Conservation (phyloP, 2,113 vertebrate species). For the Naja naja region DNA sequence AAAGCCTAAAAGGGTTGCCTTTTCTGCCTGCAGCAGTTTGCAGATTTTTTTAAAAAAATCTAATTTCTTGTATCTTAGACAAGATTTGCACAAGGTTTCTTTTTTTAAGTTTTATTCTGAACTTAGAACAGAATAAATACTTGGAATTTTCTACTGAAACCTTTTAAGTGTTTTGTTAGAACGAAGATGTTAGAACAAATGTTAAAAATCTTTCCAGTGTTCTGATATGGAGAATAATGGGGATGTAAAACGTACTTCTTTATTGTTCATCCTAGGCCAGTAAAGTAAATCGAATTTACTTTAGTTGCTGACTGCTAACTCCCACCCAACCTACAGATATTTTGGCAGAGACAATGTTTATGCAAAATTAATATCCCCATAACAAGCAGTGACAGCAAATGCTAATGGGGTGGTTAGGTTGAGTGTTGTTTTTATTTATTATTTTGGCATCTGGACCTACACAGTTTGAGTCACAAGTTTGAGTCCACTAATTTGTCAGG, state of each 20-base stretch:
- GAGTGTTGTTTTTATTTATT: background rate
- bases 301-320: background rate
- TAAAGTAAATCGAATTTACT: background rate
- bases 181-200: background rate
- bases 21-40: background rate
- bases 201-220: background rate
- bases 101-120: background rate
- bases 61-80: background rate
- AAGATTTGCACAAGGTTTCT: background rate
- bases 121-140: background rate
- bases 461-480: background rate
- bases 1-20: background rate
- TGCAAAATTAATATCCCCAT: background rate
- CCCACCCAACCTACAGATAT: background rate
- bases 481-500: background rate
- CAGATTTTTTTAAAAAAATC: background rate
- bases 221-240: background rate
- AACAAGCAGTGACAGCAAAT: background rate
- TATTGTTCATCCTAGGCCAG: background rate
- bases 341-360: background rate
- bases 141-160: background rate
- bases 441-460: background rate
- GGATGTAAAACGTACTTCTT: background rate
- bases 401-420: background rate
- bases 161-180: background rate